Conservation (phyloP, 2,888 invertebrate species). For the Agapetus fuscipes region DNA sequence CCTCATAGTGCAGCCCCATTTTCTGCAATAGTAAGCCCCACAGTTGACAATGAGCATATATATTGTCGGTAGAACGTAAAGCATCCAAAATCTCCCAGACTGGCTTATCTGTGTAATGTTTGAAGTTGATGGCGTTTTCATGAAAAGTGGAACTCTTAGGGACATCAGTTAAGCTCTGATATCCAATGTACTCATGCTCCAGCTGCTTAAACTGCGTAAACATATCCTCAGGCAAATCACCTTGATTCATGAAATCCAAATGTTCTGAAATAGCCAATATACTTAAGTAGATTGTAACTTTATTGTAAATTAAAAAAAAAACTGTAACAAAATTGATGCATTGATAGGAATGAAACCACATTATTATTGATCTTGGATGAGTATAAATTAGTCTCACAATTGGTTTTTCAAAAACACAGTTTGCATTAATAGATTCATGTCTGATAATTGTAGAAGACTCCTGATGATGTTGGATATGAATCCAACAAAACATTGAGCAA, state of each 20-base stretch:
- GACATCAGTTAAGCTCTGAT: conserved; percentile 92
- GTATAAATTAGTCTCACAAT: too few species aligned
- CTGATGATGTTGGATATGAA: too few species aligned
- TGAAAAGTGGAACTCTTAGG: conserved; percentile 69
- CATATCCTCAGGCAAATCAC: conserved; percentile 60
- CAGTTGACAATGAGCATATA: conserved; percentile 73
- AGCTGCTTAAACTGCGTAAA: conserved; percentile 82
- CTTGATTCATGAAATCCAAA: conserved; percentile 90
- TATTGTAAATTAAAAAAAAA: too few species aligned
- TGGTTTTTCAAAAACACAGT: too few species aligned
- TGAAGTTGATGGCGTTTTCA: conserved; percentile 49
- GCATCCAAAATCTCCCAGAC: conserved; percentile 67
- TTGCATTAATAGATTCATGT: too few species aligned
- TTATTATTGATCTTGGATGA: neutral
- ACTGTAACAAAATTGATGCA: conserved; percentile 10
- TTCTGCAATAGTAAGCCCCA: conserved; percentile 73
- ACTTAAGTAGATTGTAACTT: conserved; percentile 1
- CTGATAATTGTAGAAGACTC: too few species aligned
- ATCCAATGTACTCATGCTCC: conserved; percentile 86
- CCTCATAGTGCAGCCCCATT: conserved; percentile 71
- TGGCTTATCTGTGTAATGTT: conserved; percentile 54
- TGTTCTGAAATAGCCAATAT: conserved; percentile 56
- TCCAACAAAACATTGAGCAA: too few species aligned
- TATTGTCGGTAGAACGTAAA: conserved; percentile 57
- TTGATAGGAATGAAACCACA: neutral